Evolutionary conservation across 64 coral and sea anemone genomes (phyloP), one percentile per base, ranked within the genome.

Genomic region (Cladopsammia gracilis): DNA sequence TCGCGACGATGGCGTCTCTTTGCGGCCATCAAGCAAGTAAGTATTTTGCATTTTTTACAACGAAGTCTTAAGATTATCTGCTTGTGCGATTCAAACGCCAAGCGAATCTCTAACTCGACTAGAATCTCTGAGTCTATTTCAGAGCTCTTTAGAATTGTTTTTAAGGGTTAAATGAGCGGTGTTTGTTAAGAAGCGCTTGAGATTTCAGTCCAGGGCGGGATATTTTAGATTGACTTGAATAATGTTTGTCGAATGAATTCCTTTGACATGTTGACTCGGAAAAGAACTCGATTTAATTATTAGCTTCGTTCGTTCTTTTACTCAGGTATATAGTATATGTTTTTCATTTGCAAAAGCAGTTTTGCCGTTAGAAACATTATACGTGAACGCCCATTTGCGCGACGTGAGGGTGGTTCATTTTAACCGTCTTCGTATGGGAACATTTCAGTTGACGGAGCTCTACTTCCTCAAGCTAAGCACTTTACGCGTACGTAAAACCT

Each of bases 1-100:
- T 84, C 1, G 80, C 80, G 45, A 3, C 26, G 0, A 7, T 84
- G 80, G 60, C 62, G 62, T 84, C 4, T 3, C 46, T 84, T 52
- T 84, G 80, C 62, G 44, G 46, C 10, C 80, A 67, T 84, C 80
- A 49, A 68, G 20, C 80, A 19, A 84, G 80, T 84, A 46, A 84
- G 80, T 82, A 59, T 9, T 19, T 64, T 65, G 15, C 43, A 82
- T 47, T 47, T 47, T 82, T 26, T 20, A 83, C 18, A 62, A 2
- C 26, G 58, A 64, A n/a, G 7, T 64, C 4, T 43, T 46, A 1
- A 6, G 12, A 34, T 80, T 25, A 13, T 83, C 59, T 77, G 75
- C 10, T 77, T 20, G n/a, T 54, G 75, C 19, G n/a, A 54, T 52
- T 4, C 8, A 23, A 54, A 77, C 22, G 50, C n/a, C 10, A 1